Conservation (phyloP, 2,888 invertebrate genomes). For the Macrosoma leucophasiata region DNA sequence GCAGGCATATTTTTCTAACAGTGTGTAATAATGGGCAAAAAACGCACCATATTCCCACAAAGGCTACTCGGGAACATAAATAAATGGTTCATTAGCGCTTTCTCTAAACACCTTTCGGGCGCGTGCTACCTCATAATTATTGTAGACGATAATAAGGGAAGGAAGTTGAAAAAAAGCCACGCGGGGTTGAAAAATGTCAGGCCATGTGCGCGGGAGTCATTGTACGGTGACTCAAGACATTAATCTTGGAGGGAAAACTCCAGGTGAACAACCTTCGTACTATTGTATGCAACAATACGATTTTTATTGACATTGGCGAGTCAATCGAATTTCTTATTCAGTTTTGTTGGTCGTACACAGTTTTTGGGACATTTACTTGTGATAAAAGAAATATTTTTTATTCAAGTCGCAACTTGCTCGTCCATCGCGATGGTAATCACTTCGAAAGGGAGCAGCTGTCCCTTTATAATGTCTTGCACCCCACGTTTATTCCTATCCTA, state of each 20-base stretch:
- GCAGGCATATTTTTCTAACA: too few relatives aligned
- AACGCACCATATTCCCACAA: constrained; percentile 22
- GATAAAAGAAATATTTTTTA: too few relatives aligned
- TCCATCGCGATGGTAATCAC: constrained; percentile 42
- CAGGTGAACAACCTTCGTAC: constrained; percentile 57
- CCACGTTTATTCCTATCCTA: constrained; percentile 35
- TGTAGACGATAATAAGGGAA: constrained; percentile 54
- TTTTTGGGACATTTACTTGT: too few relatives aligned
- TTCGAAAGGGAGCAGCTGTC: constrained; percentile 45
- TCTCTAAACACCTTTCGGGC: constrained; percentile 67
- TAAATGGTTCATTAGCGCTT: constrained; percentile 57
- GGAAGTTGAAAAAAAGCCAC: constrained; percentile 51
- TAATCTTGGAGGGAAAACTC: constrained; percentile 62
- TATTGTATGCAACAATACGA: constrained; percentile 29
- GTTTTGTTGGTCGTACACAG: too few relatives aligned
- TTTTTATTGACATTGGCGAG: constrained; percentile 21
- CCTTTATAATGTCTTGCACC: constrained; percentile 36
- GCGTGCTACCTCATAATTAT: constrained; percentile 54
- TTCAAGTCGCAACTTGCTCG: constrained; percentile 27
- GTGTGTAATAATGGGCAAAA: too few relatives aligned
- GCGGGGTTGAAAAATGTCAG: constrained; percentile 49
- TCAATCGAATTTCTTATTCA: too few relatives aligned
- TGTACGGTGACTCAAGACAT: constrained; percentile 57
- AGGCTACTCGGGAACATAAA: constrained; percentile 22
- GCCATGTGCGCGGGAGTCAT: constrained; percentile 65